phyloP scores from a whole-genome alignment of 2,888 invertebrate species.

The Bugula neritina region DNA sequence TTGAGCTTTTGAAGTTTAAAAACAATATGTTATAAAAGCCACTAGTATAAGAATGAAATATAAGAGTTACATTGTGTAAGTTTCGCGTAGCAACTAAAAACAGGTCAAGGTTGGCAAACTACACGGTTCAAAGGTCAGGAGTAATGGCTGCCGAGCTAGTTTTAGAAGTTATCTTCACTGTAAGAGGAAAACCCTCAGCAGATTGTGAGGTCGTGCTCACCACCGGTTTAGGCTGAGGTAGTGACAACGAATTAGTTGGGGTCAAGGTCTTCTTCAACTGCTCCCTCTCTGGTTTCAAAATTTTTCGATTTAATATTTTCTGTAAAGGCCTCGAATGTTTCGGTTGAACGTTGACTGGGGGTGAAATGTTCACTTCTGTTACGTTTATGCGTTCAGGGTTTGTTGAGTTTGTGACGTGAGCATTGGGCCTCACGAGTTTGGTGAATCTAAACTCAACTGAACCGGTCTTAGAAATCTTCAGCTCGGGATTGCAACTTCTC shows the following conservation, averaged over 20 bases:
- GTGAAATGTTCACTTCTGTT: neutral
- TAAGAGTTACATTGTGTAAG: no score
- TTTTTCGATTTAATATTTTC: neutral
- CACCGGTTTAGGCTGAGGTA: neutral
- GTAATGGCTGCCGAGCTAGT: no score
- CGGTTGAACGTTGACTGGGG: neutral
- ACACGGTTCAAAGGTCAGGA: no score
- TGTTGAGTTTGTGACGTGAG: no score
- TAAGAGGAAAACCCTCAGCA: conserved; percentile 23
- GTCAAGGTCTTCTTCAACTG: neutral
- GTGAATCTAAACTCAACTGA: neutral
- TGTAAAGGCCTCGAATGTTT: neutral
- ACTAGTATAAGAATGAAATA: no score
- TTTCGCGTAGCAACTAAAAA: no score
- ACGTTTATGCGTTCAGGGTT: no score
- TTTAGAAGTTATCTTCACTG: conserved; percentile 21
- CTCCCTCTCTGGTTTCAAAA: neutral
- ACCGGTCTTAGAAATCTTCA: neutral
- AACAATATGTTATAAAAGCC: no score
- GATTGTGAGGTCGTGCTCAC: neutral
- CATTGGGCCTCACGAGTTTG: neutral
- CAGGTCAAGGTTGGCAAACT: no score
- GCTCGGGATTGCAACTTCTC: conserved; percentile 5
- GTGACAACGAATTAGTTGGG: no score
- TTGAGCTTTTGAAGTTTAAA: no score